Conservation (phyloP, 2,797 vertebrate genomes). For the Phoeniculus purpureus region DNA sequence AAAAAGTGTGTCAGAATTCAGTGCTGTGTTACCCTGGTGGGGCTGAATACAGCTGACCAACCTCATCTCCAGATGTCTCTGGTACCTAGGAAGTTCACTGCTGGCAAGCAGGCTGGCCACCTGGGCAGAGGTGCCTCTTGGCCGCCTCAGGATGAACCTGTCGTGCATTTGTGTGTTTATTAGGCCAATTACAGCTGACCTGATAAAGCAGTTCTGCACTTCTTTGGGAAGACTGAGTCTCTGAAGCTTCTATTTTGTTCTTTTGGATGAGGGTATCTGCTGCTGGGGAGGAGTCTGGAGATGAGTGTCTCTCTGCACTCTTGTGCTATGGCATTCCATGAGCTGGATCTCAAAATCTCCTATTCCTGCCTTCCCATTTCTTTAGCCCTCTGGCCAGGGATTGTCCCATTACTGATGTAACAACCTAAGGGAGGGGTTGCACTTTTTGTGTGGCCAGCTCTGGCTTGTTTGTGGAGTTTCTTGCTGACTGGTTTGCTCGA, state of each 20-base stretch:
- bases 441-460: slow-evolving; percentile 41
- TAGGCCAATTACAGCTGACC: not conserved
- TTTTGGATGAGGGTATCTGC: not conserved
- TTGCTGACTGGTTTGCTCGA: not conserved
- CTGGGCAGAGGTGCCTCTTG: not conserved
- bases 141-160: not conserved
- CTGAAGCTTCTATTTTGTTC: not conserved
- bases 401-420: slow-evolving; percentile 16
- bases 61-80: not conserved
- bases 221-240: not conserved
- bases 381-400: slow-evolving; percentile 48
- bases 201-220: not conserved
- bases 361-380: not conserved
- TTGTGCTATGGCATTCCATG: not conserved
- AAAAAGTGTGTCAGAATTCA: not conserved
- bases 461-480: slow-evolving; percentile 60
- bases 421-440: slow-evolving; percentile 28
- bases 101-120: not conserved
- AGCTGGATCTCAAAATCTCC: not conserved
- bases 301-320: not conserved
- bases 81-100: not conserved
- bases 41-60: not conserved
- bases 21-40: not conserved
- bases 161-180: not conserved
- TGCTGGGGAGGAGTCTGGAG: not conserved